Evolutionary conservation across 2,113 vertebrate genomes (phyloP).

Genomic region (Panthera uncia): DNA sequence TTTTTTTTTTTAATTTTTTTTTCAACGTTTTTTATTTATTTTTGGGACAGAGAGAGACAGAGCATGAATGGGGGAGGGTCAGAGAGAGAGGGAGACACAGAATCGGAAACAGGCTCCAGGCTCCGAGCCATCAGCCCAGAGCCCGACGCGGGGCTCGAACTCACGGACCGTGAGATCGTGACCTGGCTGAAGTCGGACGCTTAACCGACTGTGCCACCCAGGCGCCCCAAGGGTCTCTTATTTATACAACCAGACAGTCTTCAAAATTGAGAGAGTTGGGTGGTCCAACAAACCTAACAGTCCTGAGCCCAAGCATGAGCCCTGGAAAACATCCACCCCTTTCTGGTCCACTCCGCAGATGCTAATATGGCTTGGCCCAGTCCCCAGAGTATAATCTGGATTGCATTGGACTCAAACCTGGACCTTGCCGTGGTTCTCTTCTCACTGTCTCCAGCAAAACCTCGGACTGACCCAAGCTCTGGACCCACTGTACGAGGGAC

Average conservation of each 20-base stretch:
- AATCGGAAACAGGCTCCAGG: too few relatives aligned
- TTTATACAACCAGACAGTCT: background rate
- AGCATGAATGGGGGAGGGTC: too few relatives aligned
- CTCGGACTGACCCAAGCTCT: background rate
- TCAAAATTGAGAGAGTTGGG: background rate
- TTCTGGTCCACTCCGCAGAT: slow-evolving; percentile 1
- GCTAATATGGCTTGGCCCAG: background rate
- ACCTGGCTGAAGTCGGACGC: too few relatives aligned
- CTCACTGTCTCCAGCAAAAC: background rate
- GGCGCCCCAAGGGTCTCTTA: background rate
- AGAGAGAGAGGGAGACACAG: too few relatives aligned
- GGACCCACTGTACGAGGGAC: background rate
- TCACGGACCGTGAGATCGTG: too few relatives aligned
- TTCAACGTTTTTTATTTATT: too few relatives aligned
- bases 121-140: too few relatives aligned
- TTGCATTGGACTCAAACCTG: background rate
- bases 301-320: background rate
- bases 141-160: too few relatives aligned
- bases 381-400: background rate
- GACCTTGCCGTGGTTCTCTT: background rate
- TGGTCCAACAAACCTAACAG: background rate
- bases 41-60: too few relatives aligned
- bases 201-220: too few relatives aligned
- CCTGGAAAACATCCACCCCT: background rate
- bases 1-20: too few relatives aligned